Percentiles rank a stretch among this genome's conserved stretches.
These are phyloP conservation scores for Sebastes alutus DNA, from an alignment of 2,797 vertebrate species.

Conservation along the genomic window DNA sequence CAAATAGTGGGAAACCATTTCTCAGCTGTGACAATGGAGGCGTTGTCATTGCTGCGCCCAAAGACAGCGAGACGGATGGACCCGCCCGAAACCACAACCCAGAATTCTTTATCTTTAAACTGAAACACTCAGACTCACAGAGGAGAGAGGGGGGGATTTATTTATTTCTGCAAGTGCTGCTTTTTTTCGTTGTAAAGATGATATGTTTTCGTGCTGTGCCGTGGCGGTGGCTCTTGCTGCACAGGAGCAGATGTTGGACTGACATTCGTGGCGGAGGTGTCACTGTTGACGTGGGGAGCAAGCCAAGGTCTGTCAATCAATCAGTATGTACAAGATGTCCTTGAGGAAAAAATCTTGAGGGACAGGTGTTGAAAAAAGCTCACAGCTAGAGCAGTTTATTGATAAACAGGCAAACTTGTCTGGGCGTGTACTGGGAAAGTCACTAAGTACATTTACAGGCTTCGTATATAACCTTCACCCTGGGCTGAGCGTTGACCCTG, in stretches of 20 bases:
- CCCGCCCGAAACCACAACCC: constrained; percentile 27
- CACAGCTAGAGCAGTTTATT: not conserved
- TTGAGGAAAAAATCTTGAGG: not conserved
- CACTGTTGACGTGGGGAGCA: constrained; percentile 20
- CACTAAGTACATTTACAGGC: not conserved
- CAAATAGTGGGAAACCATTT: constrained; percentile 73
- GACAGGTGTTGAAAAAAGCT: not conserved
- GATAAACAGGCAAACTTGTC: not conserved
- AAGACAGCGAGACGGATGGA: constrained; percentile 61
- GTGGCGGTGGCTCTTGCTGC: not conserved
- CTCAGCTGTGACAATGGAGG: constrained; percentile 71
- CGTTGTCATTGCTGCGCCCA: constrained; percentile 39
- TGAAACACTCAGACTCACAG: not conserved
- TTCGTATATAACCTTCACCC: not conserved
- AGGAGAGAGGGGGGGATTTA: not conserved
- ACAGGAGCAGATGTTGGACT: constrained; percentile 25
- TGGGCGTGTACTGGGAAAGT: not conserved
- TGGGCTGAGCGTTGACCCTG: not conserved
- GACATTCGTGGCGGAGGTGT: constrained; percentile 22
- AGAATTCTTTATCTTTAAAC: constrained; percentile 45
- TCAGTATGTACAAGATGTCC: constrained; percentile 12
- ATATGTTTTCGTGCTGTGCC: not conserved
- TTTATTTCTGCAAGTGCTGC: constrained; percentile 2
- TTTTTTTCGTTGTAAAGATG: not conserved
- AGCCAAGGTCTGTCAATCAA: constrained; percentile 51